A percentile compares a stretch with the other conserved stretches of the same genome.
Evolutionary conservation across 2,113 vertebrate genomes (phyloP).

Genomic region (Orthochromis malagaraziensis): DNA sequence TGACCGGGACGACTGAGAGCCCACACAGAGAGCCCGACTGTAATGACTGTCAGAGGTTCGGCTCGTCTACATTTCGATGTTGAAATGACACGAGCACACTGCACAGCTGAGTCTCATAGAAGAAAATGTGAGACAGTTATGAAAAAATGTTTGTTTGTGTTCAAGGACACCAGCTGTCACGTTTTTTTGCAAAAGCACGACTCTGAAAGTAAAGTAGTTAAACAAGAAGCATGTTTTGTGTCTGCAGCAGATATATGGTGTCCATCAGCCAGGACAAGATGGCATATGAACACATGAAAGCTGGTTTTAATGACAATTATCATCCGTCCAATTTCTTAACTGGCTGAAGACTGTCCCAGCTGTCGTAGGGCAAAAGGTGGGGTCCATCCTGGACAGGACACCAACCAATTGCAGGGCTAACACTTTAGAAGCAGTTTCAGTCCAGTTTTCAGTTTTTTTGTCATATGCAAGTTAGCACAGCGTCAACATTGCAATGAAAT

Average conservation of each 20-base stretch:
- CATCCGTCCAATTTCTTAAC: neutral
- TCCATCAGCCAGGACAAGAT: neutral
- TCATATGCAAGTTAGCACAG: neutral
- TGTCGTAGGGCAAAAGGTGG: neutral
- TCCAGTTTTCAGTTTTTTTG: neutral
- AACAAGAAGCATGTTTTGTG: neutral
- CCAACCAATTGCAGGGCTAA: fast-evolving
- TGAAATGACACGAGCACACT: neutral
- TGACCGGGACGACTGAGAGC: neutral
- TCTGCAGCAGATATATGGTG: neutral
- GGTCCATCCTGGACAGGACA: neutral
- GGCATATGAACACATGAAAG: neutral
- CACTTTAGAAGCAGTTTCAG: neutral
- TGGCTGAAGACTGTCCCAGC: neutral
- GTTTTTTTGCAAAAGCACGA: neutral
- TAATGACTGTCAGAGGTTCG: neutral
- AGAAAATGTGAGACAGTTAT: neutral
- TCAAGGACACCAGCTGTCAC: neutral
- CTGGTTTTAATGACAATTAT: neutral
- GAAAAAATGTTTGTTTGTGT: neutral
- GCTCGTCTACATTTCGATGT: neutral
- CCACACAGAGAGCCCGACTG: neutral
- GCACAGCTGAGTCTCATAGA: neutral
- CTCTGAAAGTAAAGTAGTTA: neutral
- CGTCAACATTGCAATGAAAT: neutral